A percentile compares a stretch with the other conserved stretches of the same genome.
Conservation (phyloP, 2,888 invertebrate species). For the Erebia ligea region DNA sequence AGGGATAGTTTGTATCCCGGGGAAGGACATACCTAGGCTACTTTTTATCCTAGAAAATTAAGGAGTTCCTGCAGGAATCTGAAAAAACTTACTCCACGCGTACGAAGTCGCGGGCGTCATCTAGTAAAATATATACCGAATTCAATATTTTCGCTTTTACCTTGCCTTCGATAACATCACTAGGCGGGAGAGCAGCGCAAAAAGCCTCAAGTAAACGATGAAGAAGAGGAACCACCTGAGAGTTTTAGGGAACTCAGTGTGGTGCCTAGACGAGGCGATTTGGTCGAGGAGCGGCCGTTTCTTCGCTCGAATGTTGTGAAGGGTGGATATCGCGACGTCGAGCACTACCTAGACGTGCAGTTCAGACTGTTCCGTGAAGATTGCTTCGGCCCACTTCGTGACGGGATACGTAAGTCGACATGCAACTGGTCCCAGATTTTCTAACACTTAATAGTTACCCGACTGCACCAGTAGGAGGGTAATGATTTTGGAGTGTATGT, state of each 20-base stretch:
- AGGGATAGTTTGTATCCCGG: too few relatives aligned
- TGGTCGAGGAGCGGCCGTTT: constrained; percentile 56
- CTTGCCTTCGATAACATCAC: not conserved
- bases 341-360: constrained; percentile 91
- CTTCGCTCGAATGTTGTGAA: constrained; percentile 80
- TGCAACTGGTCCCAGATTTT: not conserved
- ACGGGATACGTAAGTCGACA: constrained; percentile 80
- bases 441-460: not conserved
- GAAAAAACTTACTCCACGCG: too few relatives aligned
- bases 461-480: too few relatives aligned
- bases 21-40: too few relatives aligned
- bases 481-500: too few relatives aligned
- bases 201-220: constrained; percentile 1
- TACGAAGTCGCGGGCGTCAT: too few relatives aligned
- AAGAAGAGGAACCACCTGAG: constrained; percentile 57
- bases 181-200: constrained; percentile 16
- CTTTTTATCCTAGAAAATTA: too few relatives aligned
- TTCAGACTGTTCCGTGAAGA: constrained; percentile 91
- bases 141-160: too few relatives aligned
- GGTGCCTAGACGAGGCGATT: constrained; percentile 58
- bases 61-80: too few relatives aligned
- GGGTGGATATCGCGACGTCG: constrained; percentile 84
- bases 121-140: too few relatives aligned
- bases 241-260: constrained; percentile 63
- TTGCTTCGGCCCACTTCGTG: constrained; percentile 88